These are phyloP conservation scores for Hemiscyllium ocellatum DNA, from an alignment of 2,113 vertebrate species.

Conservation along the genomic window DNA sequence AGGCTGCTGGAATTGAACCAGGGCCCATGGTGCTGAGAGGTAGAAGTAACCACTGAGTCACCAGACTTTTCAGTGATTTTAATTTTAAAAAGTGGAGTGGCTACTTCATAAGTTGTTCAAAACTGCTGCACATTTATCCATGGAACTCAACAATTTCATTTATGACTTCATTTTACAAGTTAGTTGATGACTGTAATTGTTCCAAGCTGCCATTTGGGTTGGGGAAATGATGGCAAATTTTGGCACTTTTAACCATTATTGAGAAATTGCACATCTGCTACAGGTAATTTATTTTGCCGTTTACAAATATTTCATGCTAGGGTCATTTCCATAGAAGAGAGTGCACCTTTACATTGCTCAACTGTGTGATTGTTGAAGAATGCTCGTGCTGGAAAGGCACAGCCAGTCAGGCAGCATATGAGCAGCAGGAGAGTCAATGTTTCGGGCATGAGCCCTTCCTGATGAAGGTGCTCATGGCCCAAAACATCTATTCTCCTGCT, in stretches of 20 bases:
- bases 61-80: not conserved
- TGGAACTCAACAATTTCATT: conserved; percentile 31
- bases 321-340: not conserved
- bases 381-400: too few relatives aligned
- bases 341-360: not conserved
- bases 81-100: not conserved
- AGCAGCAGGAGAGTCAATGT: too few relatives aligned
- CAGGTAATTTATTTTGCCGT: not conserved
- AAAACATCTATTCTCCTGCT: too few relatives aligned
- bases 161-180: not conserved
- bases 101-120: not conserved
- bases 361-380: not conserved
- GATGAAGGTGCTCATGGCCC: too few relatives aligned
- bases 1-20: too few relatives aligned
- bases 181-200: not conserved
- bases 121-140: not conserved
- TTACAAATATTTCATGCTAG: not conserved
- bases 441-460: too few relatives aligned
- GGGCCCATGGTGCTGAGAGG: too few relatives aligned
- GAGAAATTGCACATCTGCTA: not conserved
- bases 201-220: not conserved
- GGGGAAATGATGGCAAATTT: not conserved
- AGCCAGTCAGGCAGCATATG: too few relatives aligned
- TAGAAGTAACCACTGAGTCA: too few relatives aligned
- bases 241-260: not conserved